Percentiles rank a stretch among this genome's conserved stretches.
Evolutionary conservation across 2,888 invertebrate genomes (phyloP).

Genomic region (Paralinhomoeus sp.): DNA sequence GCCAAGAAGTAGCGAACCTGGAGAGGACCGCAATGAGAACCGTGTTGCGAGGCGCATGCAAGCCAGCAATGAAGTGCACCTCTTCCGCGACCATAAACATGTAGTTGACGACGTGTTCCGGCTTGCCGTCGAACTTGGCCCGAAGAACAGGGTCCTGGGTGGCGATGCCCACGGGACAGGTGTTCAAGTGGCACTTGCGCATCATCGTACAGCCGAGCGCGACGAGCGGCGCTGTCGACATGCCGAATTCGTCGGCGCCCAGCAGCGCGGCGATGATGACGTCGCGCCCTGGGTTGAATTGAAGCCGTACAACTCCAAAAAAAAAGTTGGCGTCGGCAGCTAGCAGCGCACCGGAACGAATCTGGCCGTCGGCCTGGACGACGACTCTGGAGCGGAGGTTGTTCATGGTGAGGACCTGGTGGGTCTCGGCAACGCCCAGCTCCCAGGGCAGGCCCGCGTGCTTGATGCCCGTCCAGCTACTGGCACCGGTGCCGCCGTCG

Average conservation of each 20-base stretch:
- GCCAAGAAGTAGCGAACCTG: slow-evolving; percentile 64
- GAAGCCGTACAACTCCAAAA: neutral
- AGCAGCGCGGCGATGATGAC: slow-evolving; percentile 78
- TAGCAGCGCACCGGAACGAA: slow-evolving; percentile 45
- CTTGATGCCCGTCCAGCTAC: slow-evolving; percentile 94
- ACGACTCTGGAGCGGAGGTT: slow-evolving; percentile 55
- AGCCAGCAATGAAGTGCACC: no score
- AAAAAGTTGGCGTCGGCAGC: neutral
- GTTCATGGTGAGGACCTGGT: slow-evolving; percentile 43
- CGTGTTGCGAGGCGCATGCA: no score
- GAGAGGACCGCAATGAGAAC: no score
- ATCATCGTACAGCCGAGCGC: slow-evolving; percentile 98
- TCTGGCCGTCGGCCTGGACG: slow-evolving; percentile 84
- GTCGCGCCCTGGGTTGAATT: slow-evolving; percentile 47
- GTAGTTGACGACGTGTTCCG: slow-evolving; percentile 89
- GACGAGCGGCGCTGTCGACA: slow-evolving; percentile 91
- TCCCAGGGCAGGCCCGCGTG: slow-evolving; percentile 84
- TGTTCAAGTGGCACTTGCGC: slow-evolving; percentile 96
- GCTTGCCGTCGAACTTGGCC: slow-evolving; percentile 86
- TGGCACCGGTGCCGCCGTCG: slow-evolving; percentile 96
- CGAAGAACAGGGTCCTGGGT: slow-evolving; percentile 87
- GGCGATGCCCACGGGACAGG: slow-evolving; percentile 94
- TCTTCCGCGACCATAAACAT: slow-evolving; percentile 94
- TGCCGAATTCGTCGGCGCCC: slow-evolving; percentile 94
- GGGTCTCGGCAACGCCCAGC: slow-evolving; percentile 88